phyloP scores from a whole-genome alignment of 1,140 invertebrate genomes.

The Lordiphosa clarofinis region DNA sequence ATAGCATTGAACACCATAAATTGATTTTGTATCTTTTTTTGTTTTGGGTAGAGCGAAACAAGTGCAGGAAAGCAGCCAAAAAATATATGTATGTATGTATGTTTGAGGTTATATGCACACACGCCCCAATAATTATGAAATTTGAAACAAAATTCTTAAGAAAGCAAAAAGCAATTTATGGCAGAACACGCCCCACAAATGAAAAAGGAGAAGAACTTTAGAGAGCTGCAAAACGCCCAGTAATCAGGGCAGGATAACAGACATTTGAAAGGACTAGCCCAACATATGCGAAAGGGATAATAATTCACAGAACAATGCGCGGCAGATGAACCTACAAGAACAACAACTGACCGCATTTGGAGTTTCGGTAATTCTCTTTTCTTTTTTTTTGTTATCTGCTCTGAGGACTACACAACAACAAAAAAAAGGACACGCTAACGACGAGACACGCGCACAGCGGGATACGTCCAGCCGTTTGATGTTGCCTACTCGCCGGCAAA shows the following conservation, averaged over 20 bases:
- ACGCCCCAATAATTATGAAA: constrained; percentile 46
- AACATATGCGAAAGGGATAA: constrained; percentile 56
- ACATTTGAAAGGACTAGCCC: constrained; percentile 49
- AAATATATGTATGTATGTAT: constrained; percentile 7
- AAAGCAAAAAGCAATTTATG: constrained; percentile 53
- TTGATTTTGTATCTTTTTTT: constrained; percentile 43
- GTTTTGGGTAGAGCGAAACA: constrained; percentile 11
- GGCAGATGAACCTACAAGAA: constrained; percentile 37
- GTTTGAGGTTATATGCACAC: constrained; percentile 9
- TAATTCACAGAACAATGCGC: constrained; percentile 38
- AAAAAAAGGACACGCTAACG: constrained; percentile 29
- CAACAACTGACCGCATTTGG: constrained; percentile 26
- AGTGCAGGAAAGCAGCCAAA: constrained; percentile 22
- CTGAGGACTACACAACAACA: neutral
- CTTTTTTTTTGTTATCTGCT: neutral
- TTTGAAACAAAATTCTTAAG: constrained; percentile 41
- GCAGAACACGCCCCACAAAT: constrained; percentile 35
- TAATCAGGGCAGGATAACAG: constrained; percentile 33
- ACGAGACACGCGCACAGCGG: constrained; percentile 47
- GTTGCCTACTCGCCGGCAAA: constrained; percentile 28
- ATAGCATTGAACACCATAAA: constrained; percentile 29
- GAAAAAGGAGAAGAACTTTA: constrained; percentile 25
- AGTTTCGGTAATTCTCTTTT: constrained; percentile 2
- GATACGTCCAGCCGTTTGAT: constrained; percentile 38
- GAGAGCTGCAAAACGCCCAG: constrained; percentile 42